Percentiles rank a stretch among this genome's conserved stretches.
Evolutionary conservation across 2,888 invertebrate species (phyloP).

Genomic region (Lottia scabra): DNA sequence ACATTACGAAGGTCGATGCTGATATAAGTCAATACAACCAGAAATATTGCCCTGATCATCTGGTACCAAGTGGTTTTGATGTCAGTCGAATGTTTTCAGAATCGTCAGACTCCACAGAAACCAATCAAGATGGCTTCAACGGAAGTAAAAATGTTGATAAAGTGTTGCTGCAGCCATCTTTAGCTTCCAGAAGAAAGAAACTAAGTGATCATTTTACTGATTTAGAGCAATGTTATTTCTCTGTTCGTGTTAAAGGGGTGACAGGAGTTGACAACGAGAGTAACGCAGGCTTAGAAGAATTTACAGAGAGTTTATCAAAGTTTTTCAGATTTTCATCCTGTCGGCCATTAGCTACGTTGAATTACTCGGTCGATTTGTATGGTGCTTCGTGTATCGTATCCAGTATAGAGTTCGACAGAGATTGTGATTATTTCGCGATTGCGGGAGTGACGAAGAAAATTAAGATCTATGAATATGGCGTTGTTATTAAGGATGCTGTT

Average conservation of each 20-base stretch:
- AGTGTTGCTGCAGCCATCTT: slow-evolving; percentile 68
- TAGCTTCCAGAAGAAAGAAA: slow-evolving; percentile 79
- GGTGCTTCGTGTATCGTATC: slow-evolving; percentile 73
- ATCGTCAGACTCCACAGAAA: slow-evolving; percentile 5
- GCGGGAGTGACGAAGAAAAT: slow-evolving; percentile 95
- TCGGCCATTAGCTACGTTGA: slow-evolving; percentile 85
- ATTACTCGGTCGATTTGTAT: slow-evolving; percentile 90
- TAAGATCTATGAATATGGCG: slow-evolving; percentile 89
- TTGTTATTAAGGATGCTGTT: slow-evolving; percentile 85
- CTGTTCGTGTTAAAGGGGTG: slow-evolving; percentile 72
- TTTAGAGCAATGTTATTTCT: slow-evolving; percentile 88
- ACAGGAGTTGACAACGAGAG: slow-evolving; percentile 41
- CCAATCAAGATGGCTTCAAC: slow-evolving; percentile 66
- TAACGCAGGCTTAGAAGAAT: slow-evolving; percentile 71
- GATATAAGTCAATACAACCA: slow-evolving; percentile 48
- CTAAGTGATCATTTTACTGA: slow-evolving; percentile 91
- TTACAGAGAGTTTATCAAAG: slow-evolving; percentile 87
- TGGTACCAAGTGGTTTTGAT: slow-evolving; percentile 54
- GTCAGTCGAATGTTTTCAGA: slow-evolving; percentile 38
- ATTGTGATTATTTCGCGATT: slow-evolving; percentile 94
- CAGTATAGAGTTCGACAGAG: slow-evolving; percentile 96
- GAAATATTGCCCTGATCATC: slow-evolving; percentile 37
- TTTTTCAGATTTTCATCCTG: slow-evolving; percentile 85
- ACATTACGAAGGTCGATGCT: slow-evolving; percentile 79
- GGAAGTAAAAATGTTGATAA: slow-evolving; percentile 66